Evolutionary conservation across 2,113 vertebrate genomes (phyloP).

Genomic region (Hippocampus guttulatus): DNA sequence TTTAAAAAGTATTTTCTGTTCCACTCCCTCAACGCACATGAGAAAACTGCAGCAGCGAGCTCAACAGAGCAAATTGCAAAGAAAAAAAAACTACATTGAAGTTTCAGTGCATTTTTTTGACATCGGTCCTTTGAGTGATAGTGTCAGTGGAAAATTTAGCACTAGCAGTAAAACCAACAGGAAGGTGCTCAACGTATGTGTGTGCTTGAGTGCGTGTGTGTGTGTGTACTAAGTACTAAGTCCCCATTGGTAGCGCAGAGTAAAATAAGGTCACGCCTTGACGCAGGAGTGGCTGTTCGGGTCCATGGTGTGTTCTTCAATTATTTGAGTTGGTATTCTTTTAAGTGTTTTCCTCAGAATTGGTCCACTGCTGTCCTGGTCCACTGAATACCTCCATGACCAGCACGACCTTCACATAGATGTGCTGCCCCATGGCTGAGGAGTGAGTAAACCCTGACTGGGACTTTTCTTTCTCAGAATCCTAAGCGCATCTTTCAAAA

Average conservation of each 20-base stretch:
- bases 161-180: slow-evolving; percentile 78
- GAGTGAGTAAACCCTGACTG: slow-evolving; percentile 1
- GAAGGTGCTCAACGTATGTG: slow-evolving; percentile 71
- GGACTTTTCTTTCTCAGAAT: not conserved
- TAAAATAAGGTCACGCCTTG: slow-evolving; percentile 52
- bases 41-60: not conserved
- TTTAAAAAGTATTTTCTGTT: not conserved
- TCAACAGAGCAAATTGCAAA: not conserved
- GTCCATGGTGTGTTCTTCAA: not conserved
- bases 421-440: slow-evolving; percentile 48
- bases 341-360: not conserved
- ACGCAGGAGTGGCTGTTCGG: slow-evolving; percentile 40
- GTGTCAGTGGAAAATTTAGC: slow-evolving; percentile 87
- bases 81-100: not conserved
- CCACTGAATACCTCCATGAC: not conserved
- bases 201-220: slow-evolving; percentile 50
- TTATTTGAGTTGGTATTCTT: not conserved
- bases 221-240: slow-evolving; percentile 35
- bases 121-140: slow-evolving; percentile 55
- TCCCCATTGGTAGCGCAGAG: slow-evolving; percentile 47
- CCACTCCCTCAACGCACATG: not conserved
- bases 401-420: not conserved
- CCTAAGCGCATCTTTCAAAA: no score
- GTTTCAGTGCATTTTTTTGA: not conserved
- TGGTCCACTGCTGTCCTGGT: not conserved